phyloP scores from a whole-genome alignment of 2,113 vertebrate species.

The Herpetotheres cachinnans region DNA sequence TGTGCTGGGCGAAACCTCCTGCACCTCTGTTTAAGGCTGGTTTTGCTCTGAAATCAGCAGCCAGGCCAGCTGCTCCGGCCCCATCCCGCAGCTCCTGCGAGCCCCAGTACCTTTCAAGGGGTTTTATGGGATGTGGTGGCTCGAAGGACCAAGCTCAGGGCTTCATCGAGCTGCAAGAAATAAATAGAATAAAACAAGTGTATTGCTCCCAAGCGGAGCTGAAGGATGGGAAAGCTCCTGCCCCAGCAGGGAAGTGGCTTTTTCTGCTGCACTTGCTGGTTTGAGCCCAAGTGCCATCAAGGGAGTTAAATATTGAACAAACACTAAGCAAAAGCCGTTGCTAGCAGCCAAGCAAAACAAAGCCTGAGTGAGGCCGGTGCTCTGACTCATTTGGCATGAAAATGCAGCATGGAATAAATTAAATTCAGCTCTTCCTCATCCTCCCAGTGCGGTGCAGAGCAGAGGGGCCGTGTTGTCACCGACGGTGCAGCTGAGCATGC shows the following conservation, averaged over 20 bases:
- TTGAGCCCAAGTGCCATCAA: not conserved
- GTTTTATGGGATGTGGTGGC: not conserved
- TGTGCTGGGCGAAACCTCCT: not conserved
- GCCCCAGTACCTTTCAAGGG: fast-evolving
- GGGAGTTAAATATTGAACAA: conserved; percentile 40
- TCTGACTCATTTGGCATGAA: conserved; percentile 54
- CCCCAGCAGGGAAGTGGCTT: not conserved
- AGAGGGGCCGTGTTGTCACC: fast-evolving
- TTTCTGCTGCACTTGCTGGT: conserved; percentile 14
- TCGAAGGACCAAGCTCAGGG: not conserved
- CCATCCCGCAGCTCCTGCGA: fast-evolving
- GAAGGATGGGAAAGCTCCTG: not conserved
- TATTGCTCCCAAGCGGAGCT: fast-evolving
- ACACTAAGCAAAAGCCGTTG: not conserved
- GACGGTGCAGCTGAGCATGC: fast-evolving
- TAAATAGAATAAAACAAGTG: not conserved
- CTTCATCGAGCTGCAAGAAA: not conserved
- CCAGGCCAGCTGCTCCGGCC: fast-evolving
- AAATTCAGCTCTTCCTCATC: not conserved
- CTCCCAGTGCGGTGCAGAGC: fast-evolving
- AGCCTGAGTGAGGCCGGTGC: not conserved
- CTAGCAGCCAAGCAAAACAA: conserved; percentile 41
- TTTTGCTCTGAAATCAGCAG: not conserved
- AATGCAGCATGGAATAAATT: not conserved
- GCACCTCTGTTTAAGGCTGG: not conserved